Conservation (phyloP, 1,140 invertebrate species). For the Zophobas morio region DNA sequence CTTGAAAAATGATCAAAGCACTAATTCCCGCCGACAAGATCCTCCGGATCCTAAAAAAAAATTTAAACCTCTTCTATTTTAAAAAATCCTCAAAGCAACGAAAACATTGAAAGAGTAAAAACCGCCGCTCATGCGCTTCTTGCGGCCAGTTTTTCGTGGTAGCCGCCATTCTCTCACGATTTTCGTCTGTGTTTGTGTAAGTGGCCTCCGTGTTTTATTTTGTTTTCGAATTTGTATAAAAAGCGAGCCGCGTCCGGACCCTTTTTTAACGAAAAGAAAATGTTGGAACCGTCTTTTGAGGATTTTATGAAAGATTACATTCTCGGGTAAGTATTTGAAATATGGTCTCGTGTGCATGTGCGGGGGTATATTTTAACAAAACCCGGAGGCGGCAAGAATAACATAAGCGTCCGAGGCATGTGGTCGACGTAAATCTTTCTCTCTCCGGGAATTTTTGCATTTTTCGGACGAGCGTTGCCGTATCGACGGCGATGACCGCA, state of each 20-base stretch:
- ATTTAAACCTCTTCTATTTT: neutral
- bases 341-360: slow-evolving; percentile 21
- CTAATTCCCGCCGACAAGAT: too few relatives aligned
- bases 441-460: slow-evolving; percentile 20
- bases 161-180: neutral
- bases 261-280: slow-evolving; percentile 14
- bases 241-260: neutral
- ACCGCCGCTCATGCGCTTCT: slow-evolving; percentile 19
- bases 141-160: neutral
- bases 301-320: slow-evolving; percentile 8
- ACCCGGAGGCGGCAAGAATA: slow-evolving; percentile 24
- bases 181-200: slow-evolving; percentile 18
- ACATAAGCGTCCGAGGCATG: slow-evolving; percentile 31
- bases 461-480: neutral
- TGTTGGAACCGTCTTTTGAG: slow-evolving; percentile 22
- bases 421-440: slow-evolving; percentile 32
- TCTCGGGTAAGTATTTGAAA: slow-evolving; percentile 38
- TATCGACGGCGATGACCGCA: slow-evolving; percentile 10
- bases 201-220: slow-evolving; percentile 4
- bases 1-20: too few relatives aligned
- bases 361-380: slow-evolving; percentile 38
- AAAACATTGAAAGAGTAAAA: slow-evolving; percentile 1
- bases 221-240: slow-evolving; percentile 24
- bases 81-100: neutral
- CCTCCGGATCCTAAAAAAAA: too few relatives aligned